These are phyloP conservation scores for Sapayoa aenigma DNA, from an alignment of 2,113 vertebrate genomes.

Conservation along the genomic window DNA sequence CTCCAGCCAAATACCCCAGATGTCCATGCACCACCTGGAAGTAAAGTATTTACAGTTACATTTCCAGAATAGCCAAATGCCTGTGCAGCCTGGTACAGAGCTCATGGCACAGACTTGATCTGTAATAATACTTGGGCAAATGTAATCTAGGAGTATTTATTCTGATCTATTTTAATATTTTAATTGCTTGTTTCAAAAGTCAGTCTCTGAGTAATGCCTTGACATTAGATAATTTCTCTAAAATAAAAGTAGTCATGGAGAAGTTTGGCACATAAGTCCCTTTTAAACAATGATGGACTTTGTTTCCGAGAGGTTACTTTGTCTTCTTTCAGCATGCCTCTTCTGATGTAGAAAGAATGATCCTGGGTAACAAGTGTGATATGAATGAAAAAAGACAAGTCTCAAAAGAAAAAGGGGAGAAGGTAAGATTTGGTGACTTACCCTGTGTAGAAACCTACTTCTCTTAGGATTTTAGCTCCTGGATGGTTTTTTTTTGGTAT, in stretches of 20 bases:
- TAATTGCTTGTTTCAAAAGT: neutral
- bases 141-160: neutral
- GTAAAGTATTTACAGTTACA: neutral
- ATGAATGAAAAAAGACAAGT: constrained; percentile 98
- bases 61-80: neutral
- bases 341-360: constrained; percentile 96
- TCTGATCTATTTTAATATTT: neutral
- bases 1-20: neutral
- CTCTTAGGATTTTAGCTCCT: neutral
- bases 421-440: constrained; percentile 73
- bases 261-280: neutral
- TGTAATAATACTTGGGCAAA: neutral
- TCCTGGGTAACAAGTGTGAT: constrained; percentile 97
- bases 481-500: neutral
- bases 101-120: neutral
- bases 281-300: neutral
- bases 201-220: neutral
- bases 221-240: neutral
- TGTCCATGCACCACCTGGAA: neutral
- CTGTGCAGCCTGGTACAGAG: neutral
- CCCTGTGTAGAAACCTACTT: neutral
- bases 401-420: constrained; percentile 95
- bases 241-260: neutral
- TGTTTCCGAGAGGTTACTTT: neutral
- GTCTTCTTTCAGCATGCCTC: constrained; percentile 85